Conservation (phyloP, 2,888 invertebrate species). For the Caenorhabditis wallacei region DNA sequence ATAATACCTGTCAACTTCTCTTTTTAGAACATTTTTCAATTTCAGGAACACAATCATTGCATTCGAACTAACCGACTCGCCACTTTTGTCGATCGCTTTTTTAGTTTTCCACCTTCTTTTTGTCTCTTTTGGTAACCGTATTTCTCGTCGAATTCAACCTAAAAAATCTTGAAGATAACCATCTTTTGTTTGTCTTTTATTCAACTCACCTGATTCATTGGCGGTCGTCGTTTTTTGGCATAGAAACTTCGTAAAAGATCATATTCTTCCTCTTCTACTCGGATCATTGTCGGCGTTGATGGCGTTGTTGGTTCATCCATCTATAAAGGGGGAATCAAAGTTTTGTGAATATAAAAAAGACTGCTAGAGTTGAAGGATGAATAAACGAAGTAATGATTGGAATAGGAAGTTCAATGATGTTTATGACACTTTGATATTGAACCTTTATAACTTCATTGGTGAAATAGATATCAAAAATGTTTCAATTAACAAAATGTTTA, state of each 20-base stretch:
- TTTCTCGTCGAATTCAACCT: conserved; percentile 63
- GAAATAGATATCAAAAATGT: too few species aligned
- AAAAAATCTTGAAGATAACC: conserved; percentile 34
- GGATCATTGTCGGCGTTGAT: conserved; percentile 42
- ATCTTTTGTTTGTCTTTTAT: conserved; percentile 49
- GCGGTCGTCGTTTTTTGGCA: conserved; percentile 38
- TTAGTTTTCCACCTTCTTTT: conserved; percentile 49
- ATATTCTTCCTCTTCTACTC: conserved; percentile 50
- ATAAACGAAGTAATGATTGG: too few species aligned
- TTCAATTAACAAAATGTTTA: too few species aligned
- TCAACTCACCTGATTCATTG: conserved; percentile 52
- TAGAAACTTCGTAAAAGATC: conserved; percentile 44
- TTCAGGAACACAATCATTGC: conserved; percentile 11
- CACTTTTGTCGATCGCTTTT: conserved; percentile 50
- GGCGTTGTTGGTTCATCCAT: conserved; percentile 34
- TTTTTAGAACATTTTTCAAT: conserved; percentile 27
- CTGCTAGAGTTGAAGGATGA: background rate
- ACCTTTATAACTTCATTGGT: too few species aligned
- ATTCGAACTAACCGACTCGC: conserved; percentile 46
- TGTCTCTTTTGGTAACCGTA: conserved; percentile 55
- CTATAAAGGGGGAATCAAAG: background rate
- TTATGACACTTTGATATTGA: too few species aligned
- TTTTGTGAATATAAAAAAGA: background rate
- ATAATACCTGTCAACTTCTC: conserved; percentile 62
- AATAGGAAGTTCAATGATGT: too few species aligned